Evolutionary conservation across 2,113 vertebrate genomes (phyloP), one percentile per base, ranked within the genome.

Genomic region (Podarcis raffonei): DNA sequence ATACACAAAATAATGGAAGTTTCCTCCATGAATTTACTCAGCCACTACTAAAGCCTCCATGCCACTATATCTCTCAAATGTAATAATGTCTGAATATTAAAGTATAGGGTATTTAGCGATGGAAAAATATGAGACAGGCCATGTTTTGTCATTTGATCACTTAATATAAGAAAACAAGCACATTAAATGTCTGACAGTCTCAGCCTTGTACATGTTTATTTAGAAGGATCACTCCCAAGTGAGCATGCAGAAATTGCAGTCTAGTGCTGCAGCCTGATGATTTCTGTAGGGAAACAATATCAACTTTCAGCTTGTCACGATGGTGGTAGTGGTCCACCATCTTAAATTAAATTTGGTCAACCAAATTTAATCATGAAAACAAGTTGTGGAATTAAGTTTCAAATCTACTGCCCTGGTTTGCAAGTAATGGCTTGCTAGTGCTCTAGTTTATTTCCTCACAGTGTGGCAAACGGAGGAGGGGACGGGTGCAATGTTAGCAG

Each of bases 21-120:
- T 92, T 90, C 82, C 88, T 89, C 87, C 69, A 86, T 82, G 94
- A 81, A 42, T 95, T 94, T 94, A 94, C 89, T 92, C 92, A 92
- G 92, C 94, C 90, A 89, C 90, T 82, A 90, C 81, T 83, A 91
- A 78, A 81, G 81, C 53, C 83, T 92, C 81, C 78, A 92, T 89
- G 86, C 69, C 84, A 92, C 48, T 75, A 30, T 59, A 83, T 85
- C 77, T 81, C 95, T 92, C 75, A 94, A 94, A 91, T 5, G 74
- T 68, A 93, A 92, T 42, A 69, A 83, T 53, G 57, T 68, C 68
- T 84, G 0, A 92, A 15, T n/a, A 74, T 76, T 85, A 83, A 86
- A 92, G 59, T 87, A 81, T 8, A 39, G 35, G 3, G 77, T 39
- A n/a, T 79, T 66, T 57, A 83, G 72, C 0, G 4, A 39, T 30